Base-by-base conservation (phyloP, 1,140 invertebrate genomes). In the Aricia agestis region DNA sequence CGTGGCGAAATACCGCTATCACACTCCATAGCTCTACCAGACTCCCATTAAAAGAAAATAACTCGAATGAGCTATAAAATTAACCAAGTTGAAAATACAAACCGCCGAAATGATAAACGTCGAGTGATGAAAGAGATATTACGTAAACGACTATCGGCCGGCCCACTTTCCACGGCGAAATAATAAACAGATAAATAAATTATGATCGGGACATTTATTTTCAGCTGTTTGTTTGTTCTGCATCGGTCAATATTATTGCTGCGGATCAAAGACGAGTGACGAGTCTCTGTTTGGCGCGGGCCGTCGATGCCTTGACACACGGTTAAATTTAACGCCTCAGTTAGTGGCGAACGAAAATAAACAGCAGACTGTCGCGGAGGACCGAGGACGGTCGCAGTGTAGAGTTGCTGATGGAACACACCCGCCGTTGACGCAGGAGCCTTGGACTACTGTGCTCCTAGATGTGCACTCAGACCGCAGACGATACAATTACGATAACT, bases 181-280 rank as follows among this genome's bases (percentile, higher is more conserved):
- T 76, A 72, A 82, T 67, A 72, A 80, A 84, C 79, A 85, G 82
- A 84, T 79, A 82, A 72, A 77, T 74, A 82, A 81, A 78, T 78
- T 79, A 82, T 66, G 73, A 72, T 74, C 61, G 78, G 71, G 75
- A 72, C 68, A 76, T 76, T 78, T 76, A 72, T 63, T 11, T 85
- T 82, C 82, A 78, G 83, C 83, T 83, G 78, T 85, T 76, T 70
- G 65, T 71, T 42, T 68, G 58, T 73, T 71, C 76, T 74, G 82
- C 79, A 76, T 79, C 74, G 70, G 69, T 82, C 80, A 84, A 88
- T 85, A 86, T 84, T 83, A 85, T 86, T 79, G 71, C 25, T 72
- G 65, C 68, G 79, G 77, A 83, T 88, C 86, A 88, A 88, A 87
- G 81, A 65, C 61, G 78, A 71, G 3, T 18, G 66, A 36, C n/a